These are phyloP conservation scores for Theropithecus gelada DNA, from an alignment of 2,113 vertebrate species.

Conservation along the genomic window DNA sequence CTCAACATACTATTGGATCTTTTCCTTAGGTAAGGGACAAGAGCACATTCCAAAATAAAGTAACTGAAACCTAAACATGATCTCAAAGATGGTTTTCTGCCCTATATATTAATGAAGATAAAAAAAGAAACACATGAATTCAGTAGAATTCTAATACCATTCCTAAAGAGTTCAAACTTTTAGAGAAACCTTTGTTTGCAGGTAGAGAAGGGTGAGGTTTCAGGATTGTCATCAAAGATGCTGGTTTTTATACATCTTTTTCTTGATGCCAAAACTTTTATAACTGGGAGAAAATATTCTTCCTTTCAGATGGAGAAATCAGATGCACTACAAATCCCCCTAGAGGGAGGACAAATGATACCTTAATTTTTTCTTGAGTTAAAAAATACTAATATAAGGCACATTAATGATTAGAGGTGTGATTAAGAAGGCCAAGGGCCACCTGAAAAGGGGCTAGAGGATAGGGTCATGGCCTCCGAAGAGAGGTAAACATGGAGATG, in stretches of 20 bases:
- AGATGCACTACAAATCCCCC: background rate
- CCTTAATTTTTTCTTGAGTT: background rate
- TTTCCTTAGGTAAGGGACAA: slow-evolving; percentile 10
- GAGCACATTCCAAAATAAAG: slow-evolving; percentile 1
- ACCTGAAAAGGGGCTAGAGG: background rate
- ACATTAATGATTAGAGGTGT: background rate
- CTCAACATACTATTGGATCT: background rate
- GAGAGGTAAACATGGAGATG: background rate
- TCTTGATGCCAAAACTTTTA: background rate
- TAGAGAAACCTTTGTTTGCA: background rate
- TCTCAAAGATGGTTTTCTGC: background rate
- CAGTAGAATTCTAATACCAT: background rate
- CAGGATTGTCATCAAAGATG: background rate
- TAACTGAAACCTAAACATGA: background rate
- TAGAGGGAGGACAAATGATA: background rate
- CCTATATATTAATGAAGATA: background rate
- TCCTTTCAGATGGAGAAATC: background rate
- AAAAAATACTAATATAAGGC: background rate
- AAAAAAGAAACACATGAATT: background rate
- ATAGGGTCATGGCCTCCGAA: background rate
- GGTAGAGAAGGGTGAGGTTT: background rate
- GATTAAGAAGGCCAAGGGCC: background rate
- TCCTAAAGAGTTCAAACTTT: background rate
- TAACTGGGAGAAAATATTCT: background rate
- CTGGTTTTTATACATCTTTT: background rate